Evolutionary conservation across 2,113 vertebrate genomes (phyloP).

Genomic region (Ammodytes marinus): DNA sequence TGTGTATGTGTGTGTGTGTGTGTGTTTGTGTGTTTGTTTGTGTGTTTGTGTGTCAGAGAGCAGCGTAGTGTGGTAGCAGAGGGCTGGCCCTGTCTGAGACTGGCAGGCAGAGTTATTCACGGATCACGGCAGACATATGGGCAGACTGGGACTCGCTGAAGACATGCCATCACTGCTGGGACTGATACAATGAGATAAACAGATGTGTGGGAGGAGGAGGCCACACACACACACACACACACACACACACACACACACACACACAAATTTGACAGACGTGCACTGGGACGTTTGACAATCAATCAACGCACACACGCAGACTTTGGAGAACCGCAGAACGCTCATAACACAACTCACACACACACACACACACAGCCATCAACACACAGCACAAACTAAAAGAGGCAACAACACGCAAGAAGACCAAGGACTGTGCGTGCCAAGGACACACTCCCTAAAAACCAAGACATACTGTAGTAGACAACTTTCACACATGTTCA

Average conservation of each 20-base stretch:
- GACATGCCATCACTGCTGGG: slow-evolving; percentile 76
- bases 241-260: slow-evolving; percentile 42
- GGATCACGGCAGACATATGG: slow-evolving; percentile 83
- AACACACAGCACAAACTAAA: background rate
- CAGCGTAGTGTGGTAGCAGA: slow-evolving; percentile 49
- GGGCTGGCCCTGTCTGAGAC: slow-evolving; percentile 70
- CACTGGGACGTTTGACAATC: slow-evolving; percentile 14
- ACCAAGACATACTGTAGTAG: background rate
- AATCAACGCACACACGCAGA: background rate
- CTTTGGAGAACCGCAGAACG: background rate
- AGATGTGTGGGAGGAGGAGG: slow-evolving; percentile 70
- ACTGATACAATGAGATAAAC: slow-evolving; percentile 76
- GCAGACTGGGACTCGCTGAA: slow-evolving; percentile 73
- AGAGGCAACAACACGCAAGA: background rate
- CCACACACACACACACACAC: slow-evolving; percentile 34
- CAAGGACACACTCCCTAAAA: background rate
- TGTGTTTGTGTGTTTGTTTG: background rate
- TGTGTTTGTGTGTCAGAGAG: slow-evolving; percentile 49
- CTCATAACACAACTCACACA: background rate
- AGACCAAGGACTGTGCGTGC: background rate
- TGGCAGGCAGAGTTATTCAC: slow-evolving; percentile 81
- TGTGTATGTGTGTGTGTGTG: slow-evolving; percentile 32
- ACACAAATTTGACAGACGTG: slow-evolving; percentile 24
- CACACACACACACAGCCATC: background rate
- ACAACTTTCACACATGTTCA: slow-evolving; percentile 9